Evolutionary conservation across 2,888 invertebrate genomes (phyloP).

Genomic region (Crepidodera aurea): DNA sequence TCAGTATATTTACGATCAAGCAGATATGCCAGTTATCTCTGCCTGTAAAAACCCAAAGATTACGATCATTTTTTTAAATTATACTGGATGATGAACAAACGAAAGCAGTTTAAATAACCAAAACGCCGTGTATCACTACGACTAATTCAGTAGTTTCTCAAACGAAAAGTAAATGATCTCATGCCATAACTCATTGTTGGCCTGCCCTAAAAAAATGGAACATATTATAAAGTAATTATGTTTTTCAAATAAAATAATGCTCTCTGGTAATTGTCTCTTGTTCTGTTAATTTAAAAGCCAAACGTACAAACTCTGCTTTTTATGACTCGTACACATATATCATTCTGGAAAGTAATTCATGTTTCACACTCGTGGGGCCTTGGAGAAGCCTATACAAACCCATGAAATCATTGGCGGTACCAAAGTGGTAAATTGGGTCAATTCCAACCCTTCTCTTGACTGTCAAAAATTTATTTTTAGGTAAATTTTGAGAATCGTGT

Average conservation of each 20-base stretch:
- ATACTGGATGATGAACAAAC: no score
- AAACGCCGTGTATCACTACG: not conserved
- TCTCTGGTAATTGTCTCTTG: conserved; percentile 51
- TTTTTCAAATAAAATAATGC: conserved; percentile 53
- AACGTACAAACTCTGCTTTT: conserved; percentile 45
- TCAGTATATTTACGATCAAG: no score
- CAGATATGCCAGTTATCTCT: no score
- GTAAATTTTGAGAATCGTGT: no score
- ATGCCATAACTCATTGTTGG: conserved; percentile 48
- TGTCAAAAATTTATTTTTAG: no score
- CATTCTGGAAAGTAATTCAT: conserved; percentile 36
- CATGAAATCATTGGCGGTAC: not conserved
- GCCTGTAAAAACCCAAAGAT: no score
- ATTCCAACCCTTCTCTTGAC: no score
- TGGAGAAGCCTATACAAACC: conserved; percentile 5
- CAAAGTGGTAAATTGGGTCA: not conserved
- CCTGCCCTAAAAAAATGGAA: conserved; percentile 43
- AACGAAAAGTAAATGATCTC: conserved; percentile 45
- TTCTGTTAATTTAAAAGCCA: conserved; percentile 51
- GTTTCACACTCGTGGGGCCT: conserved; percentile 10
- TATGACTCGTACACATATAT: conserved; percentile 43
- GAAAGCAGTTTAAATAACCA: no score
- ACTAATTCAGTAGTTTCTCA: conserved; percentile 10
- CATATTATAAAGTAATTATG: conserved; percentile 54
- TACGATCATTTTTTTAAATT: no score